phyloP scores from a whole-genome alignment of 2,888 invertebrate species.

The Nephrotoma guestfalica region DNA sequence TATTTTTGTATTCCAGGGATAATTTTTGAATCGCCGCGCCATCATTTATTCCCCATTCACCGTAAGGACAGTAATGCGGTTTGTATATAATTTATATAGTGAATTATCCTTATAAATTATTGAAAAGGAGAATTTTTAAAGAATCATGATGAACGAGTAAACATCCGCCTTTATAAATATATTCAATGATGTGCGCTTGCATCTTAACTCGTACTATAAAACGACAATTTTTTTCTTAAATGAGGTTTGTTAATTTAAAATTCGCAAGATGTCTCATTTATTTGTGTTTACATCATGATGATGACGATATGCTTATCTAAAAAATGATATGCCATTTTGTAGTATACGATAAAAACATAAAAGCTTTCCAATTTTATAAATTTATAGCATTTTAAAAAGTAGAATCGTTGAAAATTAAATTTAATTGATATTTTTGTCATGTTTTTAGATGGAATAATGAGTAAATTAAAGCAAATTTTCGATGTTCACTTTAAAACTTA shows the following conservation, averaged over 20 bases:
- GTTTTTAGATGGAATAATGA: not conserved
- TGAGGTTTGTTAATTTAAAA: not conserved
- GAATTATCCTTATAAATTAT: not conserved
- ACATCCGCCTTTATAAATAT: not conserved
- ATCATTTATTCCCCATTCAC: too few species aligned
- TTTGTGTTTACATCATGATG: not conserved
- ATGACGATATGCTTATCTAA: not conserved
- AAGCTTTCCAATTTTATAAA: not conserved
- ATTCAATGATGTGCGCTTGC: not conserved
- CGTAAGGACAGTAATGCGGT: not conserved
- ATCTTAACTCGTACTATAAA: not conserved
- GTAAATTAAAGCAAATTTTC: not conserved
- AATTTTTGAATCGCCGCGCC: too few species aligned
- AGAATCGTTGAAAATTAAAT: not conserved
- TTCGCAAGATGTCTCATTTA: not conserved
- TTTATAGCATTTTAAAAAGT: not conserved
- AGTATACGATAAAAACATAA: not conserved
- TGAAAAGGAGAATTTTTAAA: not conserved
- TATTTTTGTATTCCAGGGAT: too few species aligned
- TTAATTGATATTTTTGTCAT: not conserved
- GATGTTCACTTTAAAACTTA: not conserved
- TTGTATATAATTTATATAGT: not conserved
- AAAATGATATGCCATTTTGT: not conserved
- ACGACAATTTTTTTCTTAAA: not conserved
- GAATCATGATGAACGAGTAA: not conserved